Evolutionary conservation across 35 echinoderm and acorn worm species (phyloP), one percentile per base, ranked within the genome.

Genomic region (Strongylocentrotus purpuratus): DNA sequence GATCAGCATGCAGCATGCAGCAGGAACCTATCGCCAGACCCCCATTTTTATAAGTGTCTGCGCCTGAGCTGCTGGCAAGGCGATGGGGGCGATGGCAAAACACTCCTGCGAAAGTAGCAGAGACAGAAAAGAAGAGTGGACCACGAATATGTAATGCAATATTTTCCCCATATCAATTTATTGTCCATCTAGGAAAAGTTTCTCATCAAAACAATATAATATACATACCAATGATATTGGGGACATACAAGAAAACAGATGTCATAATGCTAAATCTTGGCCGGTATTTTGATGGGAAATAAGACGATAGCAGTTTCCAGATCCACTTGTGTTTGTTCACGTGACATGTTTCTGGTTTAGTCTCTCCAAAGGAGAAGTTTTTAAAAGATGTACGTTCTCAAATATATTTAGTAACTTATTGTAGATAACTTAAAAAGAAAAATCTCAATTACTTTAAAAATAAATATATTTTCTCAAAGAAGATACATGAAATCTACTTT

Each of bases 181-280:
- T 50, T 13, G 48, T 7, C 50, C 10, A 10, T 55, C 9, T 55
- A 41, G 35, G 10, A 55, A 55, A 55, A 55, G 50, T 55, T 15
- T 15, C 2, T 55, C 10, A 12, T 13, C 50, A 12, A 11, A 55
- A 55, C 15, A 55, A 10, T 28, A 20, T 41, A 8, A 35, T 48
- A 58, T 41, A 96, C 95, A 50, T 52, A 96, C 95, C 89, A 87
- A 96, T 96, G 32, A 96, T 94, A 59, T 96, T 96, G 9, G 95
- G 95, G 31, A 96, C 87, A 32, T 96, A 96, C 31, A 94, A 65
- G 61, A 93, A 94, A 45, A 96, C 91, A 45, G 87, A 89, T 10
- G 87, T 89, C 87, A 89, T 89, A 78, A n/a, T 78, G 65, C 28
- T n/a, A 8, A 78, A 28, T 78, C 28, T 7, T 28, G 20, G 65